These are phyloP conservation scores for Theonella swinhoei DNA, from an alignment of 37 sponge, comb jelly and placozoan species.

Conservation along the genomic window DNA sequence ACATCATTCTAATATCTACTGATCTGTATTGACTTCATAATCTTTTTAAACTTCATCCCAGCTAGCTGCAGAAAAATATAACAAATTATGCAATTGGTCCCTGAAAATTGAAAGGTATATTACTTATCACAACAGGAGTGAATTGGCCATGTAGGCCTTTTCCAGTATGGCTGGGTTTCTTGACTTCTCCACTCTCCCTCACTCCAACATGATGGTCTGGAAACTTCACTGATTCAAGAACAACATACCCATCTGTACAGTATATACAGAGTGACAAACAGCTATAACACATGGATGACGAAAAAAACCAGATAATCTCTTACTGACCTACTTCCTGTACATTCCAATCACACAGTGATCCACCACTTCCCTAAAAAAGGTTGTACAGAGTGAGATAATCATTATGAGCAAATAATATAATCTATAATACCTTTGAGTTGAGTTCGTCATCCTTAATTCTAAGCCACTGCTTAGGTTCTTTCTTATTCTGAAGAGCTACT, in stretches of 20 bases:
- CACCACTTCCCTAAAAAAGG: not conserved
- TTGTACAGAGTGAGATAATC: no score
- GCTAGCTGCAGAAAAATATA: not conserved
- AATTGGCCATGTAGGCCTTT: conserved; percentile 35
- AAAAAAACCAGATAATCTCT: not conserved
- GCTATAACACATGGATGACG: no score
- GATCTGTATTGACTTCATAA: no score
- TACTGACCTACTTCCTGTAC: not conserved
- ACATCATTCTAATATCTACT: no score
- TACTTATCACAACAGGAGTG: conserved; percentile 6
- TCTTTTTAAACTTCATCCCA: not conserved
- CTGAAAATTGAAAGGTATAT: not conserved
- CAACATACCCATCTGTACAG: not conserved
- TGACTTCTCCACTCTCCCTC: conserved; percentile 23
- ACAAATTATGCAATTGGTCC: not conserved
- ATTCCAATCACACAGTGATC: not conserved
- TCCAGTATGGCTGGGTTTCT: conserved; percentile 34
- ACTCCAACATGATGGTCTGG: conserved; percentile 58
- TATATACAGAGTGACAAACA: not conserved
- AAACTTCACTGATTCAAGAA: conserved; percentile 41
- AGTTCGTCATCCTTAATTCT: not conserved
- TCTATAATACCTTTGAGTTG: not conserved
- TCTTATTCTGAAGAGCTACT: not conserved
- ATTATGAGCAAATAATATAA: not conserved
- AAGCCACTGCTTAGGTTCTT: not conserved